A percentile compares a stretch with the other conserved stretches of the same genome.
Evolutionary conservation across 2,888 invertebrate species (phyloP).

Genomic region (Buathra laborator): DNA sequence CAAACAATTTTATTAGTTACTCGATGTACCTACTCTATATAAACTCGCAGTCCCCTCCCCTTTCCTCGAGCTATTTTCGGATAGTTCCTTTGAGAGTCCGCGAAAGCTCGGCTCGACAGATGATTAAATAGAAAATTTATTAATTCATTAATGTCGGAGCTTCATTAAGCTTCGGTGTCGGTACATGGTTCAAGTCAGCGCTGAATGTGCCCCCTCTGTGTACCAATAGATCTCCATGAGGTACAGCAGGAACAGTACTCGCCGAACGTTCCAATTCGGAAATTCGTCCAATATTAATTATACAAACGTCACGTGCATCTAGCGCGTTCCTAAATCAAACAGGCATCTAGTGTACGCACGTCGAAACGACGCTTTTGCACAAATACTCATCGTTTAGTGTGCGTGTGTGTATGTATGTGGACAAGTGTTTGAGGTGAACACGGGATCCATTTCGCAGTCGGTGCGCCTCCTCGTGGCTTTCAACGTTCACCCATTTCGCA

Average conservation of each 20-base stretch:
- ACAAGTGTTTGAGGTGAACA: conserved; percentile 35
- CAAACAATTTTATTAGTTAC: conserved; percentile 22
- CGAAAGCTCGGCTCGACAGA: conserved; percentile 15
- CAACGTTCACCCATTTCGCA: conserved; percentile 11
- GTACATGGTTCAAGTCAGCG: neutral
- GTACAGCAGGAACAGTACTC: neutral
- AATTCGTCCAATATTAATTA: conserved; percentile 58
- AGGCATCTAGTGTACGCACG: neutral
- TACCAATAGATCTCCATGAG: neutral
- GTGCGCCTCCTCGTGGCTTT: conserved; percentile 10
- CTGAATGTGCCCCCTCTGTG: neutral
- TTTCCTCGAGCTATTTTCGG: neutral
- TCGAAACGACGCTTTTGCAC: neutral
- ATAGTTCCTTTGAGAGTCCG: conserved; percentile 26
- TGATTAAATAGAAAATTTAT: neutral
- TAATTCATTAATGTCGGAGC: neutral
- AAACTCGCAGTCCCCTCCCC: neutral
- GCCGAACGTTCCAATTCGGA: conserved; percentile 43
- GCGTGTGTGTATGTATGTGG: neutral
- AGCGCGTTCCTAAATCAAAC: conserved; percentile 20
- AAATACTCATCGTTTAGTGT: neutral
- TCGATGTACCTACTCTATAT: neutral
- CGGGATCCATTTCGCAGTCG: conserved; percentile 32
- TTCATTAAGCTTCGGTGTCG: neutral
- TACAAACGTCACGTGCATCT: conserved; percentile 41